Evolutionary conservation across 2,113 vertebrate genomes (phyloP).

Genomic region (Candoia aspera): DNA sequence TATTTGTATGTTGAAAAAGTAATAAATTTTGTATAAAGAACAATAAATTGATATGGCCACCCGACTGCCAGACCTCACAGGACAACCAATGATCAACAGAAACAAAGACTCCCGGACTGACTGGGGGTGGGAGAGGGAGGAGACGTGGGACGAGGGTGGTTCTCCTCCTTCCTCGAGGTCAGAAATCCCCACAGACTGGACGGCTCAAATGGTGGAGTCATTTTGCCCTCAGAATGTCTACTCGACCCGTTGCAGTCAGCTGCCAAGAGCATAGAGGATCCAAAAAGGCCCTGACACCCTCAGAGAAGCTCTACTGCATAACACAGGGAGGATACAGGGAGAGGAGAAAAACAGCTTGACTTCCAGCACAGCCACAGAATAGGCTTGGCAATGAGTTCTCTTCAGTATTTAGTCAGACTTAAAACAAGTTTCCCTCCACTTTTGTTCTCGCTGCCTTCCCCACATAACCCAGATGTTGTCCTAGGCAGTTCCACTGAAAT

Average conservation of each 20-base stretch:
- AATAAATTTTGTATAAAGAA: too few species aligned
- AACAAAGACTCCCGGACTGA: not conserved
- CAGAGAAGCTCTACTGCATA: not conserved
- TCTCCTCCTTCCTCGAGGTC: not conserved
- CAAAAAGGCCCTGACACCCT: not conserved
- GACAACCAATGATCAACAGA: not conserved
- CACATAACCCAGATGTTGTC: not conserved
- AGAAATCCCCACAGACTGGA: not conserved
- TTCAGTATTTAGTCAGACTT: not conserved
- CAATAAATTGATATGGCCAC: not conserved
- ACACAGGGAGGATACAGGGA: not conserved
- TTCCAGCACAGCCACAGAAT: not conserved
- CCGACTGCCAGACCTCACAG: not conserved
- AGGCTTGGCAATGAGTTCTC: not conserved
- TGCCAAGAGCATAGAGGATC: not conserved
- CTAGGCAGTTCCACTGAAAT: not conserved
- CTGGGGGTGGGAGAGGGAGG: too few species aligned
- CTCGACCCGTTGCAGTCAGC: not conserved
- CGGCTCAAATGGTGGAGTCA: not conserved
- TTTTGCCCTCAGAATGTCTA: not conserved
- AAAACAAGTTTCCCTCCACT: not conserved
- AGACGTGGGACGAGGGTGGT: not conserved
- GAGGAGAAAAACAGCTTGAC: not conserved
- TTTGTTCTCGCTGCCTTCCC: not conserved
- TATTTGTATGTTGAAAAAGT: too few species aligned